Evolutionary conservation across 1,140 invertebrate species (phyloP).

Genomic region (Diachasmimorpha longicaudata): DNA sequence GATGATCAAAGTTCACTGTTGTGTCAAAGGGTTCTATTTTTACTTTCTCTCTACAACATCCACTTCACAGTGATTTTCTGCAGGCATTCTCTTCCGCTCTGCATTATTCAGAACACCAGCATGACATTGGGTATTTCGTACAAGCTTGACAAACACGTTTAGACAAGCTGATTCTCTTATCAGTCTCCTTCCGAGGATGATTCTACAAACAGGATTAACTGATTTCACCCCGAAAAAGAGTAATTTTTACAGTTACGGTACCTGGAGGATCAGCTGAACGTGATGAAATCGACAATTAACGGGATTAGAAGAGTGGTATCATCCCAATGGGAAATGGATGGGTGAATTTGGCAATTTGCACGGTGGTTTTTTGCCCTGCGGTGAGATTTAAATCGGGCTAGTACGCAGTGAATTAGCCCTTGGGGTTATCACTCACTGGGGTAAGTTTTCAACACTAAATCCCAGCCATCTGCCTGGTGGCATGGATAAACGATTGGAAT

Average conservation of each 20-base stretch:
- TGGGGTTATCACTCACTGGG: background rate
- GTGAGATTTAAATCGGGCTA: background rate
- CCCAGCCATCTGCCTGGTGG: constrained; percentile 38
- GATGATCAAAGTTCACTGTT: constrained; percentile 40
- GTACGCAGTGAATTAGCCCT: background rate
- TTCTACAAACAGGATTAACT: background rate
- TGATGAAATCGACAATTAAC: background rate
- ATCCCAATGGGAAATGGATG: background rate
- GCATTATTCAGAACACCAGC: background rate
- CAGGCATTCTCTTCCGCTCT: background rate
- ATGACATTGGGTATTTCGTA: background rate
- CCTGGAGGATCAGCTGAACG: background rate
- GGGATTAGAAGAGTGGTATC: background rate
- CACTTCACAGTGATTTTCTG: background rate
- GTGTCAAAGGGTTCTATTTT: background rate
- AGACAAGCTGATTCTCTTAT: background rate
- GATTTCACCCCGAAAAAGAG: background rate
- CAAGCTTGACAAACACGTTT: background rate
- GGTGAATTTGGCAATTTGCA: background rate
- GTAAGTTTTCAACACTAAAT: background rate
- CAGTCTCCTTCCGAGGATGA: background rate
- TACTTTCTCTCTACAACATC: background rate
- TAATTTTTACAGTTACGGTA: background rate
- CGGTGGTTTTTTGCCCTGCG: background rate
- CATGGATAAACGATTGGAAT: constrained; percentile 40